Evolutionary conservation across 2,113 vertebrate species (phyloP).

Genomic region (Sceloporus undulatus): DNA sequence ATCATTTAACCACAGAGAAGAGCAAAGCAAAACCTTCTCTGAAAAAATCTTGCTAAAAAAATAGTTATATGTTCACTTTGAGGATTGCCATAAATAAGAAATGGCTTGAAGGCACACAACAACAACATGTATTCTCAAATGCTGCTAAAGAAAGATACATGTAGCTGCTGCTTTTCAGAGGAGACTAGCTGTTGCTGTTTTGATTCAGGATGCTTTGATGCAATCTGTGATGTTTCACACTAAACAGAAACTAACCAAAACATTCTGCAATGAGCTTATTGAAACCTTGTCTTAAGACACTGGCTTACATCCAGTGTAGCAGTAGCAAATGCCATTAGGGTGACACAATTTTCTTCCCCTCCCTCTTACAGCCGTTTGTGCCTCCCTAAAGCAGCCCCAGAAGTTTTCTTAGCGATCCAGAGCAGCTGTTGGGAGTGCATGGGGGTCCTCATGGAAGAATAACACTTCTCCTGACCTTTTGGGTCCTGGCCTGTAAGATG

Average conservation of each 20-base stretch:
- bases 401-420: neutral
- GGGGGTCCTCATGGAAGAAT: neutral
- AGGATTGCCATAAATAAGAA: too few species aligned
- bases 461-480: neutral
- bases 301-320: neutral
- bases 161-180: constrained; percentile 1
- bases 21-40: too few species aligned
- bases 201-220: neutral
- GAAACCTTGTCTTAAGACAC: neutral
- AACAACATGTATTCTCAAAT: neutral
- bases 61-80: too few species aligned
- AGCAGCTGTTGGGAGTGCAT: neutral
- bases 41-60: too few species aligned
- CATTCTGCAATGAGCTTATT: neutral
- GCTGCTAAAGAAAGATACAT: neutral
- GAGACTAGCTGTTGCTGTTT: neutral
- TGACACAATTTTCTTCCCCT: neutral
- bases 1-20: too few species aligned
- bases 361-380: neutral
- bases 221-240: neutral
- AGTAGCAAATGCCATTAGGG: neutral
- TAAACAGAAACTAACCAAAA: neutral
- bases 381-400: neutral
- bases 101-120: neutral
- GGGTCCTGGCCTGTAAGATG: neutral